Percentiles rank a stretch among this genome's conserved stretches.
These are phyloP conservation scores for Myotis findleyi DNA, from an alignment of 2,797 vertebrate genomes.

Conservation along the genomic window DNA sequence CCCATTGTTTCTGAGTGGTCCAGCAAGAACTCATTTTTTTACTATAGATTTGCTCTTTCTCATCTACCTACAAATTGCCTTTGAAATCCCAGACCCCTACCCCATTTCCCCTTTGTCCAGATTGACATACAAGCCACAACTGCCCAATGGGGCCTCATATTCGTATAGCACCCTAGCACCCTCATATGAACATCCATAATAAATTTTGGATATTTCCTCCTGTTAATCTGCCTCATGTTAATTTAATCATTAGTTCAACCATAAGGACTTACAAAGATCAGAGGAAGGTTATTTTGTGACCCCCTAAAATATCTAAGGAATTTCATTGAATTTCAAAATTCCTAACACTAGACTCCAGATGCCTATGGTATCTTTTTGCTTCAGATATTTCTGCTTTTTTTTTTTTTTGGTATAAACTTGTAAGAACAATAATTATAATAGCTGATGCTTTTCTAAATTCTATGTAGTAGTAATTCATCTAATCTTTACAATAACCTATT, in stretches of 20 bases:
- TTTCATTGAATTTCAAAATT: conserved; percentile 31
- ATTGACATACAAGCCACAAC: background rate
- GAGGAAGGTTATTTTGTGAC: background rate
- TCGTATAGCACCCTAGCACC: background rate
- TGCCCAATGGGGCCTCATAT: background rate
- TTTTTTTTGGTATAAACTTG: conserved; percentile 22
- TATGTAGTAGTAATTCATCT: background rate
- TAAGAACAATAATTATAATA: background rate
- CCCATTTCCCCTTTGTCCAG: background rate
- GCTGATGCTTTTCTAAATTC: conserved; percentile 22
- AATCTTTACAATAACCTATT: background rate
- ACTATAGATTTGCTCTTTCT: background rate
- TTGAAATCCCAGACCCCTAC: background rate
- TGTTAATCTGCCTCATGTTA: background rate
- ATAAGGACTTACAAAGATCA: background rate
- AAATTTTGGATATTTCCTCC: background rate
- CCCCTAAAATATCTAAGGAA: background rate
- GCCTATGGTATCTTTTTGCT: background rate
- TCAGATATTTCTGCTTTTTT: background rate
- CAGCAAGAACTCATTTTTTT: background rate
- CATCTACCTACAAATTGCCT: background rate
- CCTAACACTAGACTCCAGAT: background rate
- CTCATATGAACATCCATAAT: background rate
- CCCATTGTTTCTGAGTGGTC: no score
- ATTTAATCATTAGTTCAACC: background rate